phyloP scores from a whole-genome alignment of 2,888 invertebrate genomes.

The Coleophora deauratella region DNA sequence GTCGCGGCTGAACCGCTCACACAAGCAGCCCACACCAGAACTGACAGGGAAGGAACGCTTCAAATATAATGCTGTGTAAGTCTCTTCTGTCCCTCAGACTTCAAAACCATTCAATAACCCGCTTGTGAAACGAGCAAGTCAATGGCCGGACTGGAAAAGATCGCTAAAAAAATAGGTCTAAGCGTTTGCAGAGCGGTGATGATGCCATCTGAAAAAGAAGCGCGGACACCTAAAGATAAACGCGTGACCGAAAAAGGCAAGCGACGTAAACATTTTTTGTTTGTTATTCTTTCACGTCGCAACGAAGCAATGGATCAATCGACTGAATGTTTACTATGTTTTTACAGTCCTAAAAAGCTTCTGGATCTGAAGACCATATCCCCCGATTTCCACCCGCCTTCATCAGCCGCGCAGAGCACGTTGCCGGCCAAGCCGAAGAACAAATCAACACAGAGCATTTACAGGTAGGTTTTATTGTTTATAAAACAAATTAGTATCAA shows the following conservation, averaged over 20 bases:
- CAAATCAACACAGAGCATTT: slow-evolving; percentile 79
- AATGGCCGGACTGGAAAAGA: no score
- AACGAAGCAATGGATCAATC: no score
- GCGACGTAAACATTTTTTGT: no score
- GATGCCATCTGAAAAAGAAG: no score
- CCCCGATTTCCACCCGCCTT: slow-evolving; percentile 46
- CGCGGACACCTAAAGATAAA: no score
- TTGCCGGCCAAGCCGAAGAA: slow-evolving; percentile 34
- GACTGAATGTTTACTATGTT: background rate
- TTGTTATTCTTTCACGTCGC: no score
- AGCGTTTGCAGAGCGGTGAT: no score
- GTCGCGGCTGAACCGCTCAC: slow-evolving; percentile 18
- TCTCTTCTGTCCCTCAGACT: slow-evolving; percentile 5
- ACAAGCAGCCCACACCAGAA: slow-evolving; percentile 24
- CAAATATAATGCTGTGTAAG: slow-evolving; percentile 37
- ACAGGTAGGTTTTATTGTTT: slow-evolving; percentile 34
- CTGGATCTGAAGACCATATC: slow-evolving; percentile 26
- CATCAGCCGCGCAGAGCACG: slow-evolving; percentile 17
- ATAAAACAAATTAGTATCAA: no score
- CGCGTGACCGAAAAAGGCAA: no score
- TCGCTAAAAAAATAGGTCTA: no score
- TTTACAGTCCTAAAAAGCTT: slow-evolving; percentile 39
- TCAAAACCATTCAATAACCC: no score
- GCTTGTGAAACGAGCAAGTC: no score
- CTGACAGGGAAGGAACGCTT: slow-evolving; percentile 35